A percentile compares a stretch with the other conserved stretches of the same genome.
Conservation (phyloP, 2,113 vertebrate genomes). For the Cariama cristata region DNA sequence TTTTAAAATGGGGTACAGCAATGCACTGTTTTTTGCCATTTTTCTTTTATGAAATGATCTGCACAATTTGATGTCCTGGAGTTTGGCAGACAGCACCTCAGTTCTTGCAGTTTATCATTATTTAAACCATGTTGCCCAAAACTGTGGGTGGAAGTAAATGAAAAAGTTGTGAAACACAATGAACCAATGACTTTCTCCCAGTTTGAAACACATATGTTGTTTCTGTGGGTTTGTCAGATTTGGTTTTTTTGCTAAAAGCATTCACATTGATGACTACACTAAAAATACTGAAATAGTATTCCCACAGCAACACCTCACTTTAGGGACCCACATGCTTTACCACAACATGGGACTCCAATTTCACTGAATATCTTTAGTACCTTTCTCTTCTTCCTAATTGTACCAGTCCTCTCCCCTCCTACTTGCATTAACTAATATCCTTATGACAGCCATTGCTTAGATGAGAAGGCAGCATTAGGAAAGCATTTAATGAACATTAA, state of each 20-base stretch:
- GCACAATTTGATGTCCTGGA: background rate
- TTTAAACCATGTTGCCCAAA: background rate
- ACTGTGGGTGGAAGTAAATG: background rate
- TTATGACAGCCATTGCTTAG: slow-evolving; percentile 21
- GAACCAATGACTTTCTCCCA: background rate
- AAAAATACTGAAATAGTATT: background rate
- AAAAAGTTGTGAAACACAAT: background rate
- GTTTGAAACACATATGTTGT: background rate
- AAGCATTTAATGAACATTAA: slow-evolving; percentile 61
- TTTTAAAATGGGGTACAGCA: background rate
- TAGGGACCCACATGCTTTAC: background rate
- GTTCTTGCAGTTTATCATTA: background rate
- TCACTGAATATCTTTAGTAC: background rate
- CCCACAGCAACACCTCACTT: background rate
- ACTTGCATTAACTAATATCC: slow-evolving; percentile 8
- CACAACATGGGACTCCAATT: background rate
- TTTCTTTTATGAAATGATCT: background rate
- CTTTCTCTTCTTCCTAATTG: background rate
- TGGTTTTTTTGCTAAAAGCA: background rate
- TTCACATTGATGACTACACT: background rate
- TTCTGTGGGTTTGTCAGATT: background rate
- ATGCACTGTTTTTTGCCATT: background rate
- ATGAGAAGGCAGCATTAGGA: slow-evolving; percentile 37
- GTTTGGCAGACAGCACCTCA: background rate
- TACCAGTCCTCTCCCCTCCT: background rate